These are phyloP conservation scores for Chalcosyrphus nemorum DNA, from an alignment of 2,888 invertebrate genomes.

Conservation along the genomic window DNA sequence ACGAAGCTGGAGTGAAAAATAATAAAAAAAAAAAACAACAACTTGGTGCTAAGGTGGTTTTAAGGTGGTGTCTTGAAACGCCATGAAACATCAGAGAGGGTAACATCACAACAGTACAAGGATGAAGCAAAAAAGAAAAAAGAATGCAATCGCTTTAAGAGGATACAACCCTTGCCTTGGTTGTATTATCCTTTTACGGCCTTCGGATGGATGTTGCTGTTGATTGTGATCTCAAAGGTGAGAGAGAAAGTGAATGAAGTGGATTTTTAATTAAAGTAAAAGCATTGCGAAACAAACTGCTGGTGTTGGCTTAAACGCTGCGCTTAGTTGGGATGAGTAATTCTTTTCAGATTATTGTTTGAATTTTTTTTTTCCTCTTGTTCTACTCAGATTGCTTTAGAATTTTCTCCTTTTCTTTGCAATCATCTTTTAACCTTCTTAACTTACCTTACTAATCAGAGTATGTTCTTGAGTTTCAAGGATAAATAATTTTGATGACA, in stretches of 20 bases:
- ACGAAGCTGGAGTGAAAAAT: conserved; percentile 24
- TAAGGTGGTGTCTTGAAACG: conserved; percentile 33
- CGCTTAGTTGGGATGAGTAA: background rate
- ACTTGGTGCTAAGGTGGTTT: conserved; percentile 49
- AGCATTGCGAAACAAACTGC: conserved; percentile 37
- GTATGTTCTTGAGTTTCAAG: no score
- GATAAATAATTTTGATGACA: no score
- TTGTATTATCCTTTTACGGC: conserved; percentile 58
- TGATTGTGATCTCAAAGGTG: conserved; percentile 71
- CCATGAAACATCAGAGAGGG: conserved; percentile 33
- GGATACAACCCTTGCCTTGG: conserved; percentile 65
- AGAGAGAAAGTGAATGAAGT: conserved; percentile 61
- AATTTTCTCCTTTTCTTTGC: no score
- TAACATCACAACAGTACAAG: conserved; percentile 3
- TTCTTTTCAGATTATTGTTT: background rate
- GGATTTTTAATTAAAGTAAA: conserved; percentile 71
- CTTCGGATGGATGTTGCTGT: conserved; percentile 63
- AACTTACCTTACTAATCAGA: no score
- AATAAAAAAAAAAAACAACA: no score
- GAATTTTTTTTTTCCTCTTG: background rate
- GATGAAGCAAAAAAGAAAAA: background rate
- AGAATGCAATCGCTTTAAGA: conserved; percentile 68
- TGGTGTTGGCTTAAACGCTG: conserved; percentile 7
- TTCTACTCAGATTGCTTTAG: no score
- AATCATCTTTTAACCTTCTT: no score